phyloP scores from a whole-genome alignment of 2,113 vertebrate genomes.

The Cyprichromis sp. region DNA sequence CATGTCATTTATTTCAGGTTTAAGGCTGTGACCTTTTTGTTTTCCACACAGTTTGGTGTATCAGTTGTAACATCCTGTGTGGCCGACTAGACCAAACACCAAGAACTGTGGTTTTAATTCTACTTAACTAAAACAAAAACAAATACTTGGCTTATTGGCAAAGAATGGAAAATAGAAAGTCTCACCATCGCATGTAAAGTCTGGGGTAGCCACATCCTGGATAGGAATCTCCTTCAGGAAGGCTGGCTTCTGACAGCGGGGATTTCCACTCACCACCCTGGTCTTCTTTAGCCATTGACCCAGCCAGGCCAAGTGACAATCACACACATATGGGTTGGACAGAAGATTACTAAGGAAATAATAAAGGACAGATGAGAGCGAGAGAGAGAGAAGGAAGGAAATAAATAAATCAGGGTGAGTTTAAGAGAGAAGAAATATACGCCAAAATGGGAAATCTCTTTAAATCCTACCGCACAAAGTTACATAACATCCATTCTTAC shows the following conservation, averaged over 20 bases:
- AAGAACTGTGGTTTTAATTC: background rate
- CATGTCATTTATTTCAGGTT: background rate
- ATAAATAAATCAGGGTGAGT: background rate
- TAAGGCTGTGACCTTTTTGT: background rate
- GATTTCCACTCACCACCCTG: conserved; percentile 93
- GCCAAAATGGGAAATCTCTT: background rate
- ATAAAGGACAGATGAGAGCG: background rate
- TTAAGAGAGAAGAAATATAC: background rate
- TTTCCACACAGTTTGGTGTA: background rate
- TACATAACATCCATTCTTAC: background rate
- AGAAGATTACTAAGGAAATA: conserved; percentile 83
- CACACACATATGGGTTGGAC: conserved; percentile 94
- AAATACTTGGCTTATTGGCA: background rate
- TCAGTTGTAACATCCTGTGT: background rate
- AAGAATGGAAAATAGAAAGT: background rate
- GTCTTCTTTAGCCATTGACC: conserved; percentile 94
- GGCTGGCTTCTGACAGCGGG: conserved; percentile 91
- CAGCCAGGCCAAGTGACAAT: conserved; percentile 95
- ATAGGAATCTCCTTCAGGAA: conserved; percentile 98
- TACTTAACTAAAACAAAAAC: background rate
- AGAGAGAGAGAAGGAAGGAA: background rate
- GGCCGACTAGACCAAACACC: background rate
- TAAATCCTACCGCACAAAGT: background rate
- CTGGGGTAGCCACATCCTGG: conserved; percentile 92
- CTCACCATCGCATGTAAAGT: conserved; percentile 95